Evolutionary conservation across 2,888 invertebrate species (phyloP).

Genomic region (Latrodectus hesperus): DNA sequence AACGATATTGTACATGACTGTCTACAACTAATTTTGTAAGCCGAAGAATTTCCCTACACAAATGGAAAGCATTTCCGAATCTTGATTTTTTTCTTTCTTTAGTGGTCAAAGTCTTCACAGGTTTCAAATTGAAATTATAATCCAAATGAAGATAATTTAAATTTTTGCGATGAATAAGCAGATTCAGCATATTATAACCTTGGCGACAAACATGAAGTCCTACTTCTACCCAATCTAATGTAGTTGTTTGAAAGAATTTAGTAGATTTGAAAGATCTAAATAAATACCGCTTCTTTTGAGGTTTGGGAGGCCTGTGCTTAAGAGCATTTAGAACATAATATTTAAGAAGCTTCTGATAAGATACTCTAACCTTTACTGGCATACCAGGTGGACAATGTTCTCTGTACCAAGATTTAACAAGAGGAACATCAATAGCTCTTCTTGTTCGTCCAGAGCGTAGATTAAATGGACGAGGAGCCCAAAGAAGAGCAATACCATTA

Average conservation of each 20-base stretch:
- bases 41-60: slow-evolving; percentile 98
- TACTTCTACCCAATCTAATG: slow-evolving; percentile 99
- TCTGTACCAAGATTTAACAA: slow-evolving; percentile 94
- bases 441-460: slow-evolving; percentile 94
- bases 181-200: slow-evolving; percentile 99
- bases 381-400: slow-evolving; percentile 94
- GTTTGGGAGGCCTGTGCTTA: slow-evolving; percentile 97
- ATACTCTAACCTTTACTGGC: slow-evolving; percentile 99
- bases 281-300: slow-evolving; percentile 96
- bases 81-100: slow-evolving; percentile 99
- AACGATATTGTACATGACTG: slow-evolving; percentile 98
- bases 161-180: slow-evolving; percentile 99
- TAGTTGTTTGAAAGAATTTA: slow-evolving; percentile 99
- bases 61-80: slow-evolving; percentile 98
- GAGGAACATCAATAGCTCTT: slow-evolving; percentile 95
- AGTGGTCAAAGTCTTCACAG: slow-evolving; percentile 98
- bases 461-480: slow-evolving; percentile 99
- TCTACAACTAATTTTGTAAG: slow-evolving; percentile 98
- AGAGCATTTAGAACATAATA: slow-evolving; percentile 98
- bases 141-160: slow-evolving; percentile 99
- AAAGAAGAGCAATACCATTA: slow-evolving; percentile 95
- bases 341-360: slow-evolving; percentile 98
- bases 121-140: slow-evolving; percentile 99
- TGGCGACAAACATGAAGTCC: slow-evolving; percentile 97
- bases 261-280: slow-evolving; percentile 99